Conservation (phyloP, 2,888 invertebrate genomes). For the Achlya flavicornis region DNA sequence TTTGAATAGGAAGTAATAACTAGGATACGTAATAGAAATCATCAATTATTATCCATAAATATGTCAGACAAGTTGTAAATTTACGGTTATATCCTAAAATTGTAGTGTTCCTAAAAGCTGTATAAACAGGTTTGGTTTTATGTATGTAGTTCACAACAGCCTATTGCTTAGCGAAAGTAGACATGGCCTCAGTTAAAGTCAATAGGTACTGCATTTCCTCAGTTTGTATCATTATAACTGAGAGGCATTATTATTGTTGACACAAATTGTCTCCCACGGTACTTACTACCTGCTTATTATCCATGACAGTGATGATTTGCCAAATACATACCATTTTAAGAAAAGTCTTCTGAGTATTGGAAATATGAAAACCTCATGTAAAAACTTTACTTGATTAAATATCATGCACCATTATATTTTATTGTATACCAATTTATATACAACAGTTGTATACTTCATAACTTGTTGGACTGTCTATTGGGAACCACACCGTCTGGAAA, state of each 20-base stretch:
- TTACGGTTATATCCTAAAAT: conserved; percentile 40
- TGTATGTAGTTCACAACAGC: conserved; percentile 38
- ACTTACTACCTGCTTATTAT: conserved; percentile 31
- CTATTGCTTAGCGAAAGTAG: conserved; percentile 42
- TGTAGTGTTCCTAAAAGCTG: conserved; percentile 23
- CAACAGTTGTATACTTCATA: too few species aligned
- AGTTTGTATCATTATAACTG: conserved; percentile 18
- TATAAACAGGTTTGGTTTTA: conserved; percentile 29
- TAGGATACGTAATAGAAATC: conserved; percentile 13
- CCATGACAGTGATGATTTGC: not conserved
- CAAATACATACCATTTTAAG: not conserved
- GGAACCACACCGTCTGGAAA: not conserved
- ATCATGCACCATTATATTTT: too few species aligned
- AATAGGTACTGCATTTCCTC: not conserved
- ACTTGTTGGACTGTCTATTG: conserved; percentile 17
- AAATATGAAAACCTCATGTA: too few species aligned
- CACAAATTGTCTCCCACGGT: conserved; percentile 40
- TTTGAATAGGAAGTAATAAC: conserved; percentile 24
- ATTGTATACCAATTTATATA: too few species aligned
- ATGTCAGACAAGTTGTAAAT: conserved; percentile 24
- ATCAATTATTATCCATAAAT: conserved; percentile 18
- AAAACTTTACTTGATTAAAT: too few species aligned
- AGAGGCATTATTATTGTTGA: conserved; percentile 29
- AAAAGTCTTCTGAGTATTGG: not conserved
- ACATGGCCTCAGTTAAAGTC: conserved; percentile 15